phyloP scores from a whole-genome alignment of 2,797 vertebrate genomes.

The Luscinia megarhynchos region DNA sequence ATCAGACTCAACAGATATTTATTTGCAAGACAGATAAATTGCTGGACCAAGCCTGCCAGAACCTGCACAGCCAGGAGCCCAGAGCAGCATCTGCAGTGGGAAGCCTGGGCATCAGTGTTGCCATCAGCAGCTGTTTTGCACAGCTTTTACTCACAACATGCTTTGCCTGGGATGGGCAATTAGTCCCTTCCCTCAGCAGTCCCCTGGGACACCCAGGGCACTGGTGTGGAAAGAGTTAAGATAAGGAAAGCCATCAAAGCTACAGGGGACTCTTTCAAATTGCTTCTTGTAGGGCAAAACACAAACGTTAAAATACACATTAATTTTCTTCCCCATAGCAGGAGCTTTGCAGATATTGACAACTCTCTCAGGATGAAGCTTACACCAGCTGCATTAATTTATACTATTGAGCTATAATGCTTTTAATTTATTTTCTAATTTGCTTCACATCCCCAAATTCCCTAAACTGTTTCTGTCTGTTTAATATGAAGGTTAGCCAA shows the following conservation, averaged over 20 bases:
- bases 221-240: slow-evolving; percentile 56
- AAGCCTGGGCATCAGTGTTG: neutral
- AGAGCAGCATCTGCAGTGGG: neutral
- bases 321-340: slow-evolving; percentile 58
- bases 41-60: neutral
- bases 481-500: slow-evolving; percentile 72
- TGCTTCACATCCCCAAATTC: slow-evolving; percentile 72
- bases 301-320: slow-evolving; percentile 49
- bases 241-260: slow-evolving; percentile 55
- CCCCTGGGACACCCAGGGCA: neutral
- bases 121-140: neutral
- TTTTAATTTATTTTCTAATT: slow-evolving; percentile 77
- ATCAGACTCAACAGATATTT: neutral
- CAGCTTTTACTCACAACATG: neutral
- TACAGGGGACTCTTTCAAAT: slow-evolving; percentile 39
- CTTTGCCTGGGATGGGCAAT: neutral
- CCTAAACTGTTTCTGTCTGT: slow-evolving; percentile 67
- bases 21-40: neutral
- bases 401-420: slow-evolving; percentile 72
- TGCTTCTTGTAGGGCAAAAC: slow-evolving; percentile 52
- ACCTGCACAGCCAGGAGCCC: neutral
- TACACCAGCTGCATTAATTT: slow-evolving; percentile 68
- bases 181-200: neutral
- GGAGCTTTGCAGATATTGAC: slow-evolving; percentile 68
- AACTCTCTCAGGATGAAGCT: slow-evolving; percentile 71